A percentile compares a stretch with the other conserved stretches of the same genome.
Evolutionary conservation across 2,113 vertebrate species (phyloP).

Genomic region (Hemiscyllium ocellatum): DNA sequence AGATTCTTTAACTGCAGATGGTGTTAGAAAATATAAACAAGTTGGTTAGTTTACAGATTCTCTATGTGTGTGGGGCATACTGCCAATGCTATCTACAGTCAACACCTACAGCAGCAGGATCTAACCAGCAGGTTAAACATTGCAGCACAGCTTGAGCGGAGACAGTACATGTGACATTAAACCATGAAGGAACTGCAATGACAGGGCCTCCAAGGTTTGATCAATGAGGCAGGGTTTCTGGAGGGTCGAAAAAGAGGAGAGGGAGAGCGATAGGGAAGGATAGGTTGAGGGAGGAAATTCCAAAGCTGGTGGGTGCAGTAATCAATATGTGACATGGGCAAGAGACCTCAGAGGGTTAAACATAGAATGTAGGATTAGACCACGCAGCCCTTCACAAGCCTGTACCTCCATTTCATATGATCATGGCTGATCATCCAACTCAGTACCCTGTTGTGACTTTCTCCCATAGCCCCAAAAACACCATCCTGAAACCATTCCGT

Average conservation of each 20-base stretch:
- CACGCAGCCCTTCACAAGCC: too few relatives aligned
- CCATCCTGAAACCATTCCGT: too few relatives aligned
- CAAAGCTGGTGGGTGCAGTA: too few relatives aligned
- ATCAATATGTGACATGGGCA: too few relatives aligned
- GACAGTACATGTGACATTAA: background rate
- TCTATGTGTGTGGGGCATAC: background rate
- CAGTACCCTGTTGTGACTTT: too few relatives aligned
- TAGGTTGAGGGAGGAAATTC: too few relatives aligned
- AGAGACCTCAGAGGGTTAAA: background rate
- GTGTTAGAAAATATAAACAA: constrained; percentile 33
- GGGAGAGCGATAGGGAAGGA: too few relatives aligned
- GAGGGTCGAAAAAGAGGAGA: too few relatives aligned
- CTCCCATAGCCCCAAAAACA: too few relatives aligned
- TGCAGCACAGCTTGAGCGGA: background rate
- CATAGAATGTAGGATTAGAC: too few relatives aligned
- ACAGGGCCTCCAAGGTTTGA: background rate
- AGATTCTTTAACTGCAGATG: constrained; percentile 12
- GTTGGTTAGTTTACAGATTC: background rate
- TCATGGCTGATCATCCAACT: too few relatives aligned
- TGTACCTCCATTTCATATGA: too few relatives aligned
- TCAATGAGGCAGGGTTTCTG: background rate
- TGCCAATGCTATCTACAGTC: background rate
- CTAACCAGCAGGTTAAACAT: background rate
- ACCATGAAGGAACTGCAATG: background rate
- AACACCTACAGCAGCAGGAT: background rate